Conservation (phyloP, 2,888 invertebrate species). For the Idaea dimidiata region DNA sequence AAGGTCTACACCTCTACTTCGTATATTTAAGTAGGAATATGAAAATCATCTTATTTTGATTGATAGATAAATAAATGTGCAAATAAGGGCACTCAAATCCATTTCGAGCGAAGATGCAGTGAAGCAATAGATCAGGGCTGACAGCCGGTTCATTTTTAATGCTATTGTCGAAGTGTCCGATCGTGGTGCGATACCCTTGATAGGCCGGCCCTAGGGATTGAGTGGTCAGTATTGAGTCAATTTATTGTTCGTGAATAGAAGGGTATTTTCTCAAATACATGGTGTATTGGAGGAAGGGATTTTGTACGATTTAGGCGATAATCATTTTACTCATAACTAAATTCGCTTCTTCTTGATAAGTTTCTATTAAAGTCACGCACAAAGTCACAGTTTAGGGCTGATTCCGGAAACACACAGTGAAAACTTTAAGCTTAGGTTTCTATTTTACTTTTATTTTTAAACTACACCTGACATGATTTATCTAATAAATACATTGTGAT, state of each 20-base stretch:
- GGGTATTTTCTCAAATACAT: neutral
- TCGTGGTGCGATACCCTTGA: slow-evolving; percentile 37
- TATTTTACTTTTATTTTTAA: too few relatives aligned
- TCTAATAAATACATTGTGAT: too few relatives aligned
- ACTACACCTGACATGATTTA: too few relatives aligned
- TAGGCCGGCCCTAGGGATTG: slow-evolving; percentile 43
- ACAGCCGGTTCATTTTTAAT: slow-evolving; percentile 75
- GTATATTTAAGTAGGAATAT: neutral
- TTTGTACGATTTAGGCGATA: neutral
- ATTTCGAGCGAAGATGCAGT: slow-evolving; percentile 29
- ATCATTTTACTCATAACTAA: neutral
- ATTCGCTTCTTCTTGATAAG: neutral
- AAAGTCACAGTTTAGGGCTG: too few relatives aligned
- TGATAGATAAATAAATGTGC: slow-evolving; percentile 32
- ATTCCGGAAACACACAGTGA: too few relatives aligned
- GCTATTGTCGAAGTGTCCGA: slow-evolving; percentile 65
- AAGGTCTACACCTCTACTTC: slow-evolving; percentile 1
- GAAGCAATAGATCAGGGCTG: slow-evolving; percentile 62
- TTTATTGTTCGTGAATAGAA: slow-evolving; percentile 45
- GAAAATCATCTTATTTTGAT: slow-evolving; percentile 19
- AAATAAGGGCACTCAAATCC: slow-evolving; percentile 32
- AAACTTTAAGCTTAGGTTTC: too few relatives aligned
- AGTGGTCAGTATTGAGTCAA: slow-evolving; percentile 60
- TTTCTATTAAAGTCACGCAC: too few relatives aligned
- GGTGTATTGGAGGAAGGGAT: neutral